Percentiles rank a stretch among this genome's conserved stretches.
Conservation (phyloP, 2,797 vertebrate species). For the Hypotaenidia okinawae region DNA sequence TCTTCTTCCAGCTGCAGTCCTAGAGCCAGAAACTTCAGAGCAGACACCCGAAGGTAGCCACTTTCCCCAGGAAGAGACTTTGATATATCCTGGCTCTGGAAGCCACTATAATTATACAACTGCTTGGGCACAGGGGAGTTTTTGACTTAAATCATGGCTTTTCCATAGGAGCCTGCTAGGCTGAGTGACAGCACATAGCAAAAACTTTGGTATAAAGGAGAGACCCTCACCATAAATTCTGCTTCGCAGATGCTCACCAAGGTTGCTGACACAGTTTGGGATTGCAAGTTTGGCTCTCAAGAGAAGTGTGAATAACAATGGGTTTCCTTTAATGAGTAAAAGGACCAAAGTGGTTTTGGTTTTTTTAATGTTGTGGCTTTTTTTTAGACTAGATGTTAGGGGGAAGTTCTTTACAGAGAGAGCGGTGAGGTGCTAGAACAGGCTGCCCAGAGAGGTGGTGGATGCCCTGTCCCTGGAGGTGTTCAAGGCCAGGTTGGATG, state of each 20-base stretch:
- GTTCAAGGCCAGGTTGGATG: too few species aligned
- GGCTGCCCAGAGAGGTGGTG: too few species aligned
- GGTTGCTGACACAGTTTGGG: not conserved
- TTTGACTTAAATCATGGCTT: not conserved
- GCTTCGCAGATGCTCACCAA: not conserved
- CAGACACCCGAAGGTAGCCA: not conserved
- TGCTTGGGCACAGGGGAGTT: not conserved
- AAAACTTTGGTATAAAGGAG: not conserved
- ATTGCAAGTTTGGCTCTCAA: not conserved
- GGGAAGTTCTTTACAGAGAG: too few species aligned
- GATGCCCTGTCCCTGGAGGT: too few species aligned
- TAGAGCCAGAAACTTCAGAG: not conserved
- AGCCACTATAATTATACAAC: not conserved
- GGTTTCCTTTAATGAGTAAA: not conserved
- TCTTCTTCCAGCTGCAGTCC: not conserved
- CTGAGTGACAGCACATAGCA: slow-evolving; percentile 3
- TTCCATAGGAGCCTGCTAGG: not conserved
- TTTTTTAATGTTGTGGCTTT: not conserved
- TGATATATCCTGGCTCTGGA: not conserved
- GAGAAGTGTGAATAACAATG: slow-evolving; percentile 21
- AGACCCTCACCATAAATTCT: not conserved
- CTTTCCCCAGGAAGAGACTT: not conserved
- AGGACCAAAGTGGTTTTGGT: not conserved
- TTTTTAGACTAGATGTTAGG: too few species aligned
- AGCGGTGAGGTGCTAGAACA: too few species aligned